Conservation (phyloP, 2,888 invertebrate genomes). For the Sarcophaga rosellei region DNA sequence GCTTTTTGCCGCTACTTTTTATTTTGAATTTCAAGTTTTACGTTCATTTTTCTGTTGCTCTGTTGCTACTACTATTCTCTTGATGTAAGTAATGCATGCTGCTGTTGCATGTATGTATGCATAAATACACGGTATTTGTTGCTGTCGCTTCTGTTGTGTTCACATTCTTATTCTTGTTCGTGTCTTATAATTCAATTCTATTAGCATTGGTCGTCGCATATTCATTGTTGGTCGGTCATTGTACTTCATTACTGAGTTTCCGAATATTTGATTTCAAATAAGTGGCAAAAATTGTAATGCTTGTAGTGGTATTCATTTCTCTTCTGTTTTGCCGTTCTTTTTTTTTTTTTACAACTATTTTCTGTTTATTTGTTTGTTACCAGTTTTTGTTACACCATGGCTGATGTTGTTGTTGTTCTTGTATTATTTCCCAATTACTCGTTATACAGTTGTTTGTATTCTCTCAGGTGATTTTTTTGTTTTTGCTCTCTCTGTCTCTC, state of each 20-base stretch:
- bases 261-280: constrained; percentile 63
- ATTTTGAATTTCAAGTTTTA: not conserved
- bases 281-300: not conserved
- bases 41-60: not conserved
- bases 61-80: not conserved
- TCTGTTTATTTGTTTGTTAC: constrained; percentile 26
- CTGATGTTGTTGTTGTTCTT: constrained; percentile 6
- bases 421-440: constrained; percentile 25
- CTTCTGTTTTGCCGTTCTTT: constrained; percentile 37
- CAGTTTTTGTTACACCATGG: constrained; percentile 36
- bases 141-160: constrained; percentile 39
- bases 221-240: constrained; percentile 62
- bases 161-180: not conserved
- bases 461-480: constrained; percentile 52
- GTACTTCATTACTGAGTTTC: constrained; percentile 69
- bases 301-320: constrained; percentile 9
- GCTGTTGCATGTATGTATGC: constrained; percentile 2
- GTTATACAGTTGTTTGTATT: constrained; percentile 30
- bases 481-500: not conserved
- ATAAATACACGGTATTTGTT: constrained; percentile 19
- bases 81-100: constrained; percentile 47
- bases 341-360: constrained; percentile 40
- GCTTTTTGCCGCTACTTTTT: constrained; percentile 4
- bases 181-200: not conserved
- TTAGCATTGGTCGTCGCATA: not conserved